Conservation (phyloP, 2,797 vertebrate species). For the Characodon lateralis region DNA sequence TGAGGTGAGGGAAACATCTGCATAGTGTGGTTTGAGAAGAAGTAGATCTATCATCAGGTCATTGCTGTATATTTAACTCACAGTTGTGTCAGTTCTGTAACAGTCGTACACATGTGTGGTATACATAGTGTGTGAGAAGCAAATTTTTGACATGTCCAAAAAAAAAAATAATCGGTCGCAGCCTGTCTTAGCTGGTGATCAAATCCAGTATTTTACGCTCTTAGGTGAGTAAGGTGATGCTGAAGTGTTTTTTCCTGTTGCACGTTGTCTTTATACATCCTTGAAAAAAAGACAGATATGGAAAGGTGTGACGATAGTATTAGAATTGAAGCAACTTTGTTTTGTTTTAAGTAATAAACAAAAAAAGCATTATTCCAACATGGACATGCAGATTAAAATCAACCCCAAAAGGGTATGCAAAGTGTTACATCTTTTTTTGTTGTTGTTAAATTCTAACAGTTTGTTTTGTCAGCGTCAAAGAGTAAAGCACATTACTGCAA, state of each 20-base stretch:
- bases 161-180: too few relatives aligned
- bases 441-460: not conserved
- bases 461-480: conserved; percentile 34
- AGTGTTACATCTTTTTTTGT: not conserved
- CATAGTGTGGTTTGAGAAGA: not conserved
- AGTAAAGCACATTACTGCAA: conserved; percentile 30
- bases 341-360: too few relatives aligned
- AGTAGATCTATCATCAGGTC: not conserved
- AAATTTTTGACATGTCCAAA: too few relatives aligned
- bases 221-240: not conserved
- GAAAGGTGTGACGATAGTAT: not conserved
- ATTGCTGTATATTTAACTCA: not conserved
- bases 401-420: not conserved
- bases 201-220: too few relatives aligned
- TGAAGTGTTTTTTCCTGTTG: not conserved
- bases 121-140: not conserved
- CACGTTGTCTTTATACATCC: not conserved
- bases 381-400: not conserved
- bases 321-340: not conserved
- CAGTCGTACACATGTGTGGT: not conserved
- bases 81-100: not conserved
- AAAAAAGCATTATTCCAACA: too few relatives aligned
- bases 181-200: too few relatives aligned
- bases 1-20: not conserved
- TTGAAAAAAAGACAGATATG: not conserved